Conservation (phyloP, 2,797 vertebrate genomes). For the Macropodus opercularis region DNA sequence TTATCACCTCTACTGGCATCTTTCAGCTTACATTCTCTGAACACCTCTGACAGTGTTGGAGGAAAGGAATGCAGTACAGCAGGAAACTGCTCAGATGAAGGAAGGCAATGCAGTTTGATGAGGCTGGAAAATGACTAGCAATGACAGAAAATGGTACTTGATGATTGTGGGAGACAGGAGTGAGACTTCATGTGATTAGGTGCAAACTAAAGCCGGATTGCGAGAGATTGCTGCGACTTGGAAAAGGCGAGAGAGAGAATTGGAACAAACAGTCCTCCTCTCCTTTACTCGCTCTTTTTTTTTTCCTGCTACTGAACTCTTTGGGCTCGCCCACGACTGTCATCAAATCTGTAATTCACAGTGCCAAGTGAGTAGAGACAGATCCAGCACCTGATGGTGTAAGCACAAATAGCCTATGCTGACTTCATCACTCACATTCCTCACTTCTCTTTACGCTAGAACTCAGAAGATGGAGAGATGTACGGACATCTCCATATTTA, state of each 20-base stretch:
- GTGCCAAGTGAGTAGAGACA: constrained; percentile 43
- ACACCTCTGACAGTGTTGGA: constrained; percentile 20
- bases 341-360: constrained; percentile 60
- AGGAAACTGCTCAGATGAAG: constrained; percentile 30
- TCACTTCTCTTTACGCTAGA: constrained; percentile 5
- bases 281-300: constrained; percentile 26
- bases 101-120: constrained; percentile 54
- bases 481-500: constrained; percentile 25
- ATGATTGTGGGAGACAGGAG: constrained; percentile 73
- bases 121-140: constrained; percentile 68
- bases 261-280: constrained; percentile 60
- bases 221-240: constrained; percentile 63
- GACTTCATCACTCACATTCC: constrained; percentile 22
- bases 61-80: constrained; percentile 32
- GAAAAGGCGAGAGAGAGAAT: constrained; percentile 42
- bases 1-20: constrained; percentile 7
- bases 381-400: constrained; percentile 44
- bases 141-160: constrained; percentile 70
- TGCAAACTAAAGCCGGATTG: constrained; percentile 65
- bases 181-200: constrained; percentile 72
- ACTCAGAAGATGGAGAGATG: constrained; percentile 7
- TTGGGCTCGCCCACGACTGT: constrained; percentile 44
- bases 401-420: constrained; percentile 29
- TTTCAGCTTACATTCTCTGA: constrained; percentile 8
- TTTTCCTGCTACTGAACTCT: constrained; percentile 36